Conservation (phyloP, 1,140 invertebrate species). For the Hydropsyche tenuis region DNA sequence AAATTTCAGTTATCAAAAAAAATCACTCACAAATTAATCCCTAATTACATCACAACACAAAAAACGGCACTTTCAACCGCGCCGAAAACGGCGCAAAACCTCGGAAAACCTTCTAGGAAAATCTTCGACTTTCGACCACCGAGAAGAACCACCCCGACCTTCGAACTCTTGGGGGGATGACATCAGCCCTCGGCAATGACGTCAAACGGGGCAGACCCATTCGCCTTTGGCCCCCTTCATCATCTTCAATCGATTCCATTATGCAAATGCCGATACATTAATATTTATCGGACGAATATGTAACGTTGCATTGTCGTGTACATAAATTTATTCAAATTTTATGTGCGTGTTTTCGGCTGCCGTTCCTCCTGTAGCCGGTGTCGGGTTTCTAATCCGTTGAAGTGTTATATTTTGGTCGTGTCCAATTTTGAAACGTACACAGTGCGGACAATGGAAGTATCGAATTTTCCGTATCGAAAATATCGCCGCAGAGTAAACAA, state of each 20-base stretch:
- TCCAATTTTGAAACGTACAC: too few species aligned
- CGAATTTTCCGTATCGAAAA: too few species aligned
- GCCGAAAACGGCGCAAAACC: too few species aligned
- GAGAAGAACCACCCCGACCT: too few species aligned
- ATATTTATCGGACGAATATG: not conserved
- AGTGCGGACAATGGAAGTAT: too few species aligned
- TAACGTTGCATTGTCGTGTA: not conserved
- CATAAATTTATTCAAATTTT: conserved; percentile 20
- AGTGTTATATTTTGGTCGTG: too few species aligned
- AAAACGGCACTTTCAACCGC: too few species aligned
- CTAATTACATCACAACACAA: too few species aligned
- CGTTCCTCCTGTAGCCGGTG: too few species aligned
- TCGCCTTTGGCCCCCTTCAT: not conserved
- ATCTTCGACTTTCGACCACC: not conserved
- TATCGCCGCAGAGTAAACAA: not conserved
- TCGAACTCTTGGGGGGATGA: not conserved
- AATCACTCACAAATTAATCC: too few species aligned
- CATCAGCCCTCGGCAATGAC: conserved; percentile 1
- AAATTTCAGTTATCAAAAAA: too few species aligned
- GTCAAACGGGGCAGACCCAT: conserved; percentile 7
- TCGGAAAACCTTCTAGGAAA: not conserved
- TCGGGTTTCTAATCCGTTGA: too few species aligned
- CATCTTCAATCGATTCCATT: not conserved
- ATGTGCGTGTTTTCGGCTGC: not conserved
- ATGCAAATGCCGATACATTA: conserved; percentile 8